Base-by-base conservation (phyloP, 2,888 invertebrate genomes). In the Macrosoma leucophasiata region DNA sequence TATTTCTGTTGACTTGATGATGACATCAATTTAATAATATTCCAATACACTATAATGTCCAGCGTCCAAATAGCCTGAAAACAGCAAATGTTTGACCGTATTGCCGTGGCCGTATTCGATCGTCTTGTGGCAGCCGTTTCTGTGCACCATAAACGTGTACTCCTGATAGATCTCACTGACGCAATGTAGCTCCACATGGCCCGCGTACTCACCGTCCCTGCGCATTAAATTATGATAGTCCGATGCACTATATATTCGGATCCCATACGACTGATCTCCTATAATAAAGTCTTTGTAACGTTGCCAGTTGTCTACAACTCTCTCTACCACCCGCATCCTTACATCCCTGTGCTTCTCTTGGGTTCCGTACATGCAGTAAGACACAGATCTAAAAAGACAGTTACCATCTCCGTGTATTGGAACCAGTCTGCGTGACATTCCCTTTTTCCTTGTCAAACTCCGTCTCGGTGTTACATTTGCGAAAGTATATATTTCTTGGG, bases 41-140 rank as follows among this genome's bases (percentile, higher is more conserved):
- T 78, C 77, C 30, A 81, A 51, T 41, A 81, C 81, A 55, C 75
- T 78, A 38, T 81, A 81, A 42, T 81, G 81, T 2, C 81, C 81
- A 3, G 81, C 77, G 26, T 81, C 81, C 3, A 64, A 52, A 50
- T 53, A 72, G 3, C 81, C 81, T 0, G 78, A 75, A 46, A 81
- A 81, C n/a, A 79, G 46, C 4, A 81, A 53, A 50, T 81, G 77
- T 39, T 65, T 77, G 2, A 61, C 51, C 6, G 43, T 50, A n/a
- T 57, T 37, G 2, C 79, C 81, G 25, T 59, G 50, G 2, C 81
- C 81, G 29, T 81, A 81, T 34, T 78, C 70, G 31, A 75, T 75
- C 7, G 76, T 73, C 35, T 51, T 63, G 0, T 63, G 49, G 29
- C 62, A 64, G 4, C 58, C 58, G 13, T 67, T 56, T 29, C 68